Base-by-base conservation (phyloP, 2,888 invertebrate genomes). In the Elegia similella region DNA sequence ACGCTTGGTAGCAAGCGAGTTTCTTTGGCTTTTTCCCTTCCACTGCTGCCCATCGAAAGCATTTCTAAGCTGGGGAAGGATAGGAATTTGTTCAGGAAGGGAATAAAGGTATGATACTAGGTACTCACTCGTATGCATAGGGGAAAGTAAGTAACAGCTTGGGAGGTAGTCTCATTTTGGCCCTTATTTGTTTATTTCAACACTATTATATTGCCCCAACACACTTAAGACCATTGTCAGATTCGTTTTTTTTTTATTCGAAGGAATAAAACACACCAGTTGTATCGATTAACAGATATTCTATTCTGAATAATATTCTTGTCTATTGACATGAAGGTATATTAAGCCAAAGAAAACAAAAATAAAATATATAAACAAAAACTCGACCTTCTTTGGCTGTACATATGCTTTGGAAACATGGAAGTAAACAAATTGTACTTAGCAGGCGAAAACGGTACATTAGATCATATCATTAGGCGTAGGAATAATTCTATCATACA, bases 401-500 rank as follows among this genome's bases (percentile, higher is more conserved):
- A 67, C 69, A 70, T 63, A 71, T 76, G 74, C 82, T 82, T 82
- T 82, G 82, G 82, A 72, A 75, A 70, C 70, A 72, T 70, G 69
- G 68, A 70, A 63, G 59, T 65, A 72, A 64, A 68, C 66, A 62
- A 73, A 79, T 86, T 88, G 88, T 86, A 88, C 86, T 86, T 72
- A 69, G 77, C 83, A 88, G 87, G 85, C 74, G 66, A 72, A 57
- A 62, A 61, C 60, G n/a, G 55, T 55, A 47, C 57, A 53, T 48
- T 54, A 53, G 55, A 38, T 12, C 12, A 34, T 57, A 42, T 64
- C 59, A 61, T 64, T 62, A 65, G 63, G 56, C 62, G 64, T 59
- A 65, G 61, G 62, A 66, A 62, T 58, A 62, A 69, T 66, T 63
- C 66, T 69, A 68, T 69, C 60, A 64, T 69, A 67, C 67, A 34